Conservation (phyloP, 1,140 invertebrate genomes). For the Solenopsis invicta region DNA sequence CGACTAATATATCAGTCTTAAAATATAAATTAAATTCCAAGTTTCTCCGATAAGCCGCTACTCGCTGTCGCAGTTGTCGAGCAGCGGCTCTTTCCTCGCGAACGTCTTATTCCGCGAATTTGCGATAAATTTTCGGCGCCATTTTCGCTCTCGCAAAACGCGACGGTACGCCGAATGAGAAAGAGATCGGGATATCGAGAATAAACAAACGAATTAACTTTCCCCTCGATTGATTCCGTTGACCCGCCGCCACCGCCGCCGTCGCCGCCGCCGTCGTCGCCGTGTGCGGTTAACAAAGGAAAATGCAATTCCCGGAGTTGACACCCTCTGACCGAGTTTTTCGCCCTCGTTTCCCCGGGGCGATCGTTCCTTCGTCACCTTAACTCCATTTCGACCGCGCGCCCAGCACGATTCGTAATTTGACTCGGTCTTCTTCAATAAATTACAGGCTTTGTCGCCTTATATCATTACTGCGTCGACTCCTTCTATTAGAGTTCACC, state of each 20-base stretch:
- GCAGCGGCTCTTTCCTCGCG: too few species aligned
- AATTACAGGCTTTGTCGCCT: background rate
- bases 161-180: slow-evolving; percentile 5
- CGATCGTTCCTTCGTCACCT: background rate
- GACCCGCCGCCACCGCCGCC: too few species aligned
- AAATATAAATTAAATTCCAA: background rate
- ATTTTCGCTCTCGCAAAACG: background rate
- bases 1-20: background rate
- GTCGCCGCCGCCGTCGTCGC: too few species aligned
- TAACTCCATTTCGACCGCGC: background rate
- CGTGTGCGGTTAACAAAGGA: slow-evolving; percentile 42
- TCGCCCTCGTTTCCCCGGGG: background rate
- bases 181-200: slow-evolving; percentile 30
- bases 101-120: background rate
- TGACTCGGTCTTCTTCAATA: slow-evolving; percentile 10
- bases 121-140: background rate
- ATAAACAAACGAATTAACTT: slow-evolving; percentile 60
- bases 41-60: too few species aligned
- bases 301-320: slow-evolving; percentile 54
- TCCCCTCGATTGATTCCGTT: slow-evolving; percentile 22
- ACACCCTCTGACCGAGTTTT: slow-evolving; percentile 43
- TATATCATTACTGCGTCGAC: background rate
- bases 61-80: too few species aligned
- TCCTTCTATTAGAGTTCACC: background rate
- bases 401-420: slow-evolving; percentile 14